A percentile compares a stretch with the other conserved stretches of the same genome.
Evolutionary conservation across 2,113 vertebrate species (phyloP).

Genomic region (Girardinichthys multiradiatus): DNA sequence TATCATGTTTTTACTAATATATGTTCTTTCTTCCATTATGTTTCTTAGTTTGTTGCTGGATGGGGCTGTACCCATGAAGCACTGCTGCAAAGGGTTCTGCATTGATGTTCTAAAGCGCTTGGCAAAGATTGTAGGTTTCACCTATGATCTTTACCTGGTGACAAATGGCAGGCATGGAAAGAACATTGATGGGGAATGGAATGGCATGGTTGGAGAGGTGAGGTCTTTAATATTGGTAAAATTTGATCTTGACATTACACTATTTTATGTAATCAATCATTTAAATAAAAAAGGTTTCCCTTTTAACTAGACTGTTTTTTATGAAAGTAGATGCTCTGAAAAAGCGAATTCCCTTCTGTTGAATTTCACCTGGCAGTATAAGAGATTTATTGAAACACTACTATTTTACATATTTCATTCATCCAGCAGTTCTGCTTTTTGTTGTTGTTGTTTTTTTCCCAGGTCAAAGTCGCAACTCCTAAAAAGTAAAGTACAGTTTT

Average conservation of each 20-base stretch:
- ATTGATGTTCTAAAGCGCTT: conserved; percentile 94
- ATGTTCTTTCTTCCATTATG: conserved; percentile 15
- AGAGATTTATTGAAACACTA: too few species aligned
- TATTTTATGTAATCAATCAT: background rate
- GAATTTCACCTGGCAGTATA: too few species aligned
- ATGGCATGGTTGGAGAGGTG: conserved; percentile 96
- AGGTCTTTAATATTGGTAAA: conserved; percentile 22
- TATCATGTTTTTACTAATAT: background rate
- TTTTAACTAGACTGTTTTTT: too few species aligned
- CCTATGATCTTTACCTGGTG: conserved; percentile 94
- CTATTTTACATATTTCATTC: too few species aligned
- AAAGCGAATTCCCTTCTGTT: too few species aligned
- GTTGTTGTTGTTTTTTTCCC: too few species aligned
- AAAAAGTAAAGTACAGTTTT: too few species aligned
- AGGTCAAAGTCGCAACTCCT: too few species aligned
- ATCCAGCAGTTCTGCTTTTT: too few species aligned
- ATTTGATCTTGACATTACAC: background rate
- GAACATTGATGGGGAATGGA: conserved; percentile 93
- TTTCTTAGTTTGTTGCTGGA: conserved; percentile 84
- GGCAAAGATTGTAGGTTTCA: conserved; percentile 91
- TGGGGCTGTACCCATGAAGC: conserved; percentile 84
- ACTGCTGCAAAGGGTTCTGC: conserved; percentile 96
- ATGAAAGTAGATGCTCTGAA: too few species aligned
- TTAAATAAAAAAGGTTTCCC: too few species aligned
- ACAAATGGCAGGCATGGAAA: conserved; percentile 89